Percentiles rank a stretch among this genome's conserved stretches.
Conservation (phyloP, 1,140 invertebrate genomes). For the Zaprionus kolodkinae region DNA sequence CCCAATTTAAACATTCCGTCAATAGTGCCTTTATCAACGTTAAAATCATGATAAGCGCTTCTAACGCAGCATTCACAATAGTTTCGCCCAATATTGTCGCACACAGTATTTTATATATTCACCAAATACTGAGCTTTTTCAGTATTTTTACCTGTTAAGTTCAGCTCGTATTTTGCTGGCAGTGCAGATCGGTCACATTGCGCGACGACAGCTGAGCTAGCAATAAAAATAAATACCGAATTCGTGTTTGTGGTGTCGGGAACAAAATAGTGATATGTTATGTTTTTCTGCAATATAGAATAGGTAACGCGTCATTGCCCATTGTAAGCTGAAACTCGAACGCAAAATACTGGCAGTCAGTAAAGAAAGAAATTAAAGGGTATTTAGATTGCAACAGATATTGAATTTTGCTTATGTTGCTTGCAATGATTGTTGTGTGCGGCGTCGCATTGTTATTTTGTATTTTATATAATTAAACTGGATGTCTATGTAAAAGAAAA, state of each 20-base stretch:
- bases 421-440: not conserved
- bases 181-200: conserved; percentile 11
- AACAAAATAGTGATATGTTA: conserved; percentile 27
- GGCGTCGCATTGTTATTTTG: conserved; percentile 6
- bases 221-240: conserved; percentile 48
- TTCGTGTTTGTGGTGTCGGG: conserved; percentile 30
- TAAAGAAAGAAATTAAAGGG: not conserved
- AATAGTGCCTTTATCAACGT: not conserved
- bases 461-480: not conserved
- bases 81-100: not conserved
- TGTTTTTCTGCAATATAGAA: conserved; percentile 24
- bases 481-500: not conserved
- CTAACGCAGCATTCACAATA: not conserved
- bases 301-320: conserved; percentile 20
- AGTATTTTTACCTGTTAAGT: not conserved
- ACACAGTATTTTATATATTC: not conserved
- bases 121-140: not conserved
- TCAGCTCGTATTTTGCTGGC: not conserved
- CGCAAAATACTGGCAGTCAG: not conserved
- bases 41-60: no score
- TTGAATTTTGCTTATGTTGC: not conserved
- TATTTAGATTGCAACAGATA: not conserved
- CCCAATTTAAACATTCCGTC: not conserved
- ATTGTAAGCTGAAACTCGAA: not conserved
- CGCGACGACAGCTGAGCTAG: conserved; percentile 36